Evolutionary conservation across 2,888 invertebrate species (phyloP).

Genomic region (Ferdinandea cuprea): DNA sequence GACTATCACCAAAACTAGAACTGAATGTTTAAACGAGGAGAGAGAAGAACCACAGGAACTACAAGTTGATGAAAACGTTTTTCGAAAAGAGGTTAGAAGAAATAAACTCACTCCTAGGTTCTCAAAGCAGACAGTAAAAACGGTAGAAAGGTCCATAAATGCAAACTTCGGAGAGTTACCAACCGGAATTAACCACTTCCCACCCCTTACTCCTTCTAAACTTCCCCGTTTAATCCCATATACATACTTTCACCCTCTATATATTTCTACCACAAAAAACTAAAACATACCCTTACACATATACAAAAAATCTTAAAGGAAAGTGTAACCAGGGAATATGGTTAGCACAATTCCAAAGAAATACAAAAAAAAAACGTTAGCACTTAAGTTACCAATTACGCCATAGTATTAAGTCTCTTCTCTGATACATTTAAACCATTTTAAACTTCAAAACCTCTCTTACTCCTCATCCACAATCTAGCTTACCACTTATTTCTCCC

Average conservation of each 20-base stretch:
- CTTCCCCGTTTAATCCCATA: background rate
- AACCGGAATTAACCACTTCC: background rate
- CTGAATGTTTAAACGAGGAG: slow-evolving; percentile 9
- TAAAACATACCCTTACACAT: background rate
- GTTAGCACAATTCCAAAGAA: background rate
- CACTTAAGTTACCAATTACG: background rate
- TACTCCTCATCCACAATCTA: background rate
- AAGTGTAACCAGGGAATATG: background rate
- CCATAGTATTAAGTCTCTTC: too few relatives aligned
- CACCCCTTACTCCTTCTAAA: background rate
- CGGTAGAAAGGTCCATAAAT: slow-evolving; percentile 19
- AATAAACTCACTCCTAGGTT: too few relatives aligned
- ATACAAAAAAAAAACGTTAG: background rate
- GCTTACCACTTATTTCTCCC: background rate
- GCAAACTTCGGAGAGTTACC: background rate
- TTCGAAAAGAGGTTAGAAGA: slow-evolving; percentile 31
- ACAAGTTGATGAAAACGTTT: background rate
- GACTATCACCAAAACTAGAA: slow-evolving; percentile 8
- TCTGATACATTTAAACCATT: too few relatives aligned
- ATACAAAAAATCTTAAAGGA: too few relatives aligned
- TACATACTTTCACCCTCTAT: background rate
- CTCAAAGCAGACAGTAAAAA: background rate
- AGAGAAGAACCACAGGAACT: slow-evolving; percentile 35
- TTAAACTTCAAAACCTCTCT: background rate
- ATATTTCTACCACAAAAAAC: background rate